Conservation (phyloP, 2,888 invertebrate species). For the Monoplex corrugatus region DNA sequence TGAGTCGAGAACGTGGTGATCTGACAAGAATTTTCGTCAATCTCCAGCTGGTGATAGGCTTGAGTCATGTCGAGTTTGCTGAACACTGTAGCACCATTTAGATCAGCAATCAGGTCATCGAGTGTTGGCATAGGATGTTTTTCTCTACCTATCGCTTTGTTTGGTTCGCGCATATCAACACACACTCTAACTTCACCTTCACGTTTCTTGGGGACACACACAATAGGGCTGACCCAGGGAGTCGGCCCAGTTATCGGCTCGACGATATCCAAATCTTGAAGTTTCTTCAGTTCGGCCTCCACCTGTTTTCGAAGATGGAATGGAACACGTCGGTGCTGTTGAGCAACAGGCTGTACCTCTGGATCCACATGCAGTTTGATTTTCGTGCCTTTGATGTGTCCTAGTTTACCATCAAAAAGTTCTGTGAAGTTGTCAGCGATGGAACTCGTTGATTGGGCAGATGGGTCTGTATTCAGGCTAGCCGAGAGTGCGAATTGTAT, state of each 20-base stretch:
- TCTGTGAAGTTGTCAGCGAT: too few relatives aligned
- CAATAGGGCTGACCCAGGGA: conserved; percentile 62
- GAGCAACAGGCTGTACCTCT: conserved; percentile 57
- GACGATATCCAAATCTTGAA: conserved; percentile 59
- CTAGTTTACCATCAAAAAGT: not conserved
- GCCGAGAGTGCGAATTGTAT: too few relatives aligned
- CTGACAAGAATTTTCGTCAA: not conserved
- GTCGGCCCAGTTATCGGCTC: conserved; percentile 62
- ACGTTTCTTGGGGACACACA: conserved; percentile 54
- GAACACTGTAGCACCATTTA: not conserved
- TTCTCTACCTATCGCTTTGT: not conserved
- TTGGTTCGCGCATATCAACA: not conserved
- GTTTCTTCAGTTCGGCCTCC: conserved; percentile 56
- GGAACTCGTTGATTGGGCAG: too few relatives aligned
- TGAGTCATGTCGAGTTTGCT: not conserved
- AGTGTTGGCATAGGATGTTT: conserved; percentile 21
- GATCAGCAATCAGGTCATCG: conserved; percentile 25
- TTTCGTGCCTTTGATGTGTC: conserved; percentile 17
- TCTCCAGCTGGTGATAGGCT: conserved; percentile 9
- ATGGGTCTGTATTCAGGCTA: too few relatives aligned
- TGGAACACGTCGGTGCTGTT: conserved; percentile 51
- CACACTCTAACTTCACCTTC: not conserved
- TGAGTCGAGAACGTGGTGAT: not conserved
- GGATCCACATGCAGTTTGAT: conserved; percentile 59
- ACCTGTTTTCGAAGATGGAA: conserved; percentile 56